Evolutionary conservation across 2,888 invertebrate genomes (phyloP).

Genomic region (Drosophila buzzatii): DNA sequence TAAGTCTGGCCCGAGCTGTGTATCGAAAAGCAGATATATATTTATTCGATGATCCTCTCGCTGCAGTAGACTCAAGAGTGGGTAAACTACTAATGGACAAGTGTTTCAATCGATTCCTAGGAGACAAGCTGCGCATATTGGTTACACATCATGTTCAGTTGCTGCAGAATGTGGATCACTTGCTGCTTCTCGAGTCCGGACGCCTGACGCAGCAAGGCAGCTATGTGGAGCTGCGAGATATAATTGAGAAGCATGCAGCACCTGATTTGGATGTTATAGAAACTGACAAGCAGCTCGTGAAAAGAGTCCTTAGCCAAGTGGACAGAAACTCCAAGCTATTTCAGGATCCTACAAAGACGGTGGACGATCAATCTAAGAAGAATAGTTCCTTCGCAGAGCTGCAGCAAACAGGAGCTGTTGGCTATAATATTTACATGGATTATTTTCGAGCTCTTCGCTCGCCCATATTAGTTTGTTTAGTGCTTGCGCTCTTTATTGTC

Average conservation of each 20-base stretch:
- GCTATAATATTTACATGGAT: slow-evolving; percentile 87
- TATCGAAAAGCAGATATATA: slow-evolving; percentile 91
- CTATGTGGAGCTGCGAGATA: slow-evolving; percentile 85
- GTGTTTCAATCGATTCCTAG: slow-evolving; percentile 87
- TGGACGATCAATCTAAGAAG: slow-evolving; percentile 17
- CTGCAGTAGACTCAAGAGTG: slow-evolving; percentile 92
- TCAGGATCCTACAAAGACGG: slow-evolving; percentile 14
- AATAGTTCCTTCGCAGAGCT: slow-evolving; percentile 85
- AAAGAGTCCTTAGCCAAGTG: slow-evolving; percentile 76
- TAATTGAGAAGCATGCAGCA: slow-evolving; percentile 85
- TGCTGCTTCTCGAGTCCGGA: slow-evolving; percentile 86
- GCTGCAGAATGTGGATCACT: slow-evolving; percentile 86
- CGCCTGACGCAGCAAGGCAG: slow-evolving; percentile 79
- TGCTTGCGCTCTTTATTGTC: slow-evolving; percentile 86
- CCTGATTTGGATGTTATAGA: slow-evolving; percentile 73
- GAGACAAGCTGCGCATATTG: slow-evolving; percentile 89
- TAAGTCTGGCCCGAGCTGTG: slow-evolving; percentile 90
- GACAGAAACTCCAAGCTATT: slow-evolving; percentile 69
- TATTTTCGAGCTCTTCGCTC: slow-evolving; percentile 87
- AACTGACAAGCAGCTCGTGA: slow-evolving; percentile 66
- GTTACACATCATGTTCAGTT: slow-evolving; percentile 90
- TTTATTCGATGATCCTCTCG: slow-evolving; percentile 91
- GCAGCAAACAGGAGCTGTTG: slow-evolving; percentile 87
- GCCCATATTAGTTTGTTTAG: slow-evolving; percentile 53
- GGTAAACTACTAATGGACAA: slow-evolving; percentile 91